phyloP scores from a whole-genome alignment of 2,113 vertebrate species.

The Gymnocephalus cernua region DNA sequence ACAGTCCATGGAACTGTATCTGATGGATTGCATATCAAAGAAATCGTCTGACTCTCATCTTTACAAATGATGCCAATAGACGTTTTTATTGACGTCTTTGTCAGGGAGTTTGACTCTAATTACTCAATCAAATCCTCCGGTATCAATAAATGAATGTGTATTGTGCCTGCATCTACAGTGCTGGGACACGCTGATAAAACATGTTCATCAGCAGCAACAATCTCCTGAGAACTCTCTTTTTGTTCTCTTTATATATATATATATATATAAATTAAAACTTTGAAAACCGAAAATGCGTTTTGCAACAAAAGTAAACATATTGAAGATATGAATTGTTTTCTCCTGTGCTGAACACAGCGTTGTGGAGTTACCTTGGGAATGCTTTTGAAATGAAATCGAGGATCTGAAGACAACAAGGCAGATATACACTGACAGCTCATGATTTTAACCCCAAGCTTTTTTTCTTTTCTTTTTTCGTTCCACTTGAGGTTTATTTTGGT shows the following conservation, averaged over 20 bases:
- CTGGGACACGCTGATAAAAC: slow-evolving; percentile 48
- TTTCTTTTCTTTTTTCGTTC: slow-evolving; percentile 1
- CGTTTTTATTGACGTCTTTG: slow-evolving; percentile 38
- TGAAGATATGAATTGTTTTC: slow-evolving; percentile 26
- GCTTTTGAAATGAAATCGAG: slow-evolving; percentile 35
- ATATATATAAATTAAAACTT: slow-evolving; percentile 22
- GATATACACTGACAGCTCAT: slow-evolving; percentile 52
- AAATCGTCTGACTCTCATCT: slow-evolving; percentile 6
- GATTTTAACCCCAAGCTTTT: slow-evolving; percentile 38
- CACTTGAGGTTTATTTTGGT: slow-evolving; percentile 19
- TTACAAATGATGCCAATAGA: slow-evolving; percentile 24
- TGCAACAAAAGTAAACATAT: slow-evolving; percentile 27
- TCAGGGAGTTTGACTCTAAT: slow-evolving; percentile 54
- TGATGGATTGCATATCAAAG: slow-evolving; percentile 43
- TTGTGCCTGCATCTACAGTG: slow-evolving; percentile 69
- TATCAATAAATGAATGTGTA: slow-evolving; percentile 79
- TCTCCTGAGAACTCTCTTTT: slow-evolving; percentile 46
- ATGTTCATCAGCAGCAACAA: slow-evolving; percentile 36
- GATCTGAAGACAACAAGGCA: slow-evolving; percentile 33
- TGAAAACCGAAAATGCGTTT: slow-evolving; percentile 47
- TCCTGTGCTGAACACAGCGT: slow-evolving; percentile 23
- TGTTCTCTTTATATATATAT: slow-evolving; percentile 30
- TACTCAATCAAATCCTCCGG: slow-evolving; percentile 54
- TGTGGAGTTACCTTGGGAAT: slow-evolving; percentile 30
- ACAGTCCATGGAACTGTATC: slow-evolving; percentile 15